Conservation (phyloP, 2,113 vertebrate species). For the Mustela lutreola region DNA sequence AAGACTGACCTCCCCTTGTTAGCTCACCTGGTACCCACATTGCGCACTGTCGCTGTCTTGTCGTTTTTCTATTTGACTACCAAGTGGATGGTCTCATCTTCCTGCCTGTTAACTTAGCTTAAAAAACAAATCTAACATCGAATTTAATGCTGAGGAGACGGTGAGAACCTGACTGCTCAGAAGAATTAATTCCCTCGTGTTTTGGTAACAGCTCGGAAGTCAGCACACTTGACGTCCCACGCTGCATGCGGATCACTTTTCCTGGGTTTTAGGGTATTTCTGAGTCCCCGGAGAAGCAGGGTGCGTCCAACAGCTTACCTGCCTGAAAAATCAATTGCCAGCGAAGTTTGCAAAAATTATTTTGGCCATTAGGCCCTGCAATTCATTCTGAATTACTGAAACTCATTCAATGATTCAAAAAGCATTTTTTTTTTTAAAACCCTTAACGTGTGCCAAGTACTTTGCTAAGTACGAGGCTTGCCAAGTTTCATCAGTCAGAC, state of each 20-base stretch:
- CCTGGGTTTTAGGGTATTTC: neutral
- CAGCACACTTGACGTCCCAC: neutral
- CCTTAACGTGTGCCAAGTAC: fast-evolving
- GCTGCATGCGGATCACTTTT: neutral
- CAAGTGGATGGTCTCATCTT: constrained; percentile 28
- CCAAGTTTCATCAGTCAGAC: neutral
- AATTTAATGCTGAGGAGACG: constrained; percentile 56
- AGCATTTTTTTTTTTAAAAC: neutral
- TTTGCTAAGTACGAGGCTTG: neutral
- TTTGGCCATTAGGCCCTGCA: constrained; percentile 9
- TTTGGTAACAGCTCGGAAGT: constrained; percentile 66
- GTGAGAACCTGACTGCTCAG: constrained; percentile 38
- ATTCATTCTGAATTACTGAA: constrained; percentile 17
- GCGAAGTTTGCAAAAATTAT: neutral
- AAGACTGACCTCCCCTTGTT: neutral
- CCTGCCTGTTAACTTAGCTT: constrained; percentile 31
- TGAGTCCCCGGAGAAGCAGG: neutral
- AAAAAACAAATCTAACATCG: constrained; percentile 58
- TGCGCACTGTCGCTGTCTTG: neutral
- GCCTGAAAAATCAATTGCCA: neutral
- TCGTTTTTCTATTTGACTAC: neutral
- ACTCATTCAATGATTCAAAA: neutral
- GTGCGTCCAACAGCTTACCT: neutral
- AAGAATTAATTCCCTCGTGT: constrained; percentile 66
- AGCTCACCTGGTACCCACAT: neutral